Conservation (phyloP, 2,113 vertebrate species). For the Chlorodrepanis virens region DNA sequence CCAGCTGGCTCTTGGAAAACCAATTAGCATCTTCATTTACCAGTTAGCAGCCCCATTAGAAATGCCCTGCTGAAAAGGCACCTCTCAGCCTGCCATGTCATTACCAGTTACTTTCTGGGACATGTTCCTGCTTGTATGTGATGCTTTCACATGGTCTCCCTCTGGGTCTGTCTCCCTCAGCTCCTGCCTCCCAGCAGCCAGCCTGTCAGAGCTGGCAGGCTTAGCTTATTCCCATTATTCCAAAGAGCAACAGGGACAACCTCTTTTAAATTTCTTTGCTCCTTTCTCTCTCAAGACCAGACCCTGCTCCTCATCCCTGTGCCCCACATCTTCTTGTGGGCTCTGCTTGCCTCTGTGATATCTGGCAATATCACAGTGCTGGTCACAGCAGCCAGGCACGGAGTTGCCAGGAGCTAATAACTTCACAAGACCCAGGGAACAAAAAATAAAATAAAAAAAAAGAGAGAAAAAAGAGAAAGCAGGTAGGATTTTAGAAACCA, state of each 20-base stretch:
- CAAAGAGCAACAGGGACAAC: neutral
- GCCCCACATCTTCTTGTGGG: neutral
- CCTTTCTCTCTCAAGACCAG: neutral
- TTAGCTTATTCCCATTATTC: neutral
- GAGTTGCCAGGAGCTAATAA: neutral
- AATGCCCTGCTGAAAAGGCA: neutral
- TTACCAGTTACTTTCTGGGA: neutral
- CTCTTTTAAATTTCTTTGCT: neutral
- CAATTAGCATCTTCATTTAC: neutral
- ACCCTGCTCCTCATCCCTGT: neutral
- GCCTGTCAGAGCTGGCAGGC: neutral
- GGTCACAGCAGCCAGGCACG: neutral
- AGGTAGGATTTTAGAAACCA: neutral
- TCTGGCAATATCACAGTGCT: neutral
- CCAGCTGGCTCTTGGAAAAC: neutral
- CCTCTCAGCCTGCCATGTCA: neutral
- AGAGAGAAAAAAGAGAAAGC: neutral
- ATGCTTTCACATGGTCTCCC: neutral
- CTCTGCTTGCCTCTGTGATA: neutral
- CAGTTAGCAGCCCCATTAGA: neutral
- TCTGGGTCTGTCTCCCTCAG: neutral
- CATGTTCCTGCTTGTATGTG: accelerated
- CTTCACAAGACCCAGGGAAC: neutral
- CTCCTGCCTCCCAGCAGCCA: neutral
- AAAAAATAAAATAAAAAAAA: neutral